A percentile compares a stretch with the other conserved stretches of the same genome.
These are phyloP conservation scores for Parnassius smintheus DNA, from an alignment of 2,888 invertebrate species.

Conservation along the genomic window DNA sequence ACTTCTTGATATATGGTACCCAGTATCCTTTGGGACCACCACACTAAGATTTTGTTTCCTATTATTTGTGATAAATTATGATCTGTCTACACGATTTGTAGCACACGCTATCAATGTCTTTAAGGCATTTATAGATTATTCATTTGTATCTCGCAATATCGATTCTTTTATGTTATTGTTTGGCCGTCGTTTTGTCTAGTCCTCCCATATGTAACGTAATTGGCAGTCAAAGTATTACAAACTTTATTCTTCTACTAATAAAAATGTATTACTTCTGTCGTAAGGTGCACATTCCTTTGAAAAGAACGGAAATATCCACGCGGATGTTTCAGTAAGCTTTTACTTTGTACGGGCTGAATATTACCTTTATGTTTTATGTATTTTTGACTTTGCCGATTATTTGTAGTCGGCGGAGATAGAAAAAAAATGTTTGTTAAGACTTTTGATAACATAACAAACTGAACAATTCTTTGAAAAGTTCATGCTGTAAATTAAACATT, in stretches of 20 bases:
- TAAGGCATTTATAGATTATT: constrained; percentile 79
- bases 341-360: constrained; percentile 6
- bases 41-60: too few relatives aligned
- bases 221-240: constrained; percentile 56
- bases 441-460: too few relatives aligned
- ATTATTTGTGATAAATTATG: constrained; percentile 5
- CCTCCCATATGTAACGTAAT: constrained; percentile 64
- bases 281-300: constrained; percentile 11
- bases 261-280: constrained; percentile 10
- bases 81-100: constrained; percentile 44
- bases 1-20: too few relatives aligned
- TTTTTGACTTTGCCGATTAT: neutral
- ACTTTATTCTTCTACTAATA: constrained; percentile 37
- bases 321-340: constrained; percentile 8
- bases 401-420: neutral
- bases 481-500: too few relatives aligned
- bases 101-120: constrained; percentile 57
- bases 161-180: constrained; percentile 77
- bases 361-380: constrained; percentile 10
- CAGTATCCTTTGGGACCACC: too few relatives aligned
- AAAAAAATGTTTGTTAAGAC: too few relatives aligned
- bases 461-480: too few relatives aligned
- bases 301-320: constrained; percentile 1
- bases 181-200: constrained; percentile 60
- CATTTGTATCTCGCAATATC: constrained; percentile 74